A percentile compares a stretch with the other conserved stretches of the same genome.
These are phyloP conservation scores for Drosophila emarginata DNA, from an alignment of 2,888 invertebrate species.

Conservation along the genomic window DNA sequence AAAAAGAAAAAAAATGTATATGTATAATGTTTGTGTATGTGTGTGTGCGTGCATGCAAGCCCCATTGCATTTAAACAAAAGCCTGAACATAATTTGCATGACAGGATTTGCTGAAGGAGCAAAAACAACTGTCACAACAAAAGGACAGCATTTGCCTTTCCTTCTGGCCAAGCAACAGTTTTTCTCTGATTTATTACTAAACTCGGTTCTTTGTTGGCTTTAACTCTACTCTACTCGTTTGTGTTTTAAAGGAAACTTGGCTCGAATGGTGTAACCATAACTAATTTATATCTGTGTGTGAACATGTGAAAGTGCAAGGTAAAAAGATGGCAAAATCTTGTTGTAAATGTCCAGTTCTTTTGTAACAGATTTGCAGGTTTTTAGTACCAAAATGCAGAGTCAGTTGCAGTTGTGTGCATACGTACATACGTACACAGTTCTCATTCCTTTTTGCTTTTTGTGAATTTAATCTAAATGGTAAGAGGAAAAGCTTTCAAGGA, in stretches of 20 bases:
- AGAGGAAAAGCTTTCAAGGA: neutral
- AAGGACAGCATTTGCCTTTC: neutral
- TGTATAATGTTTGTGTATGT: conserved; percentile 24
- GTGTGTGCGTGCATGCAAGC: conserved; percentile 17
- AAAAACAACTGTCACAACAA: conserved; percentile 61
- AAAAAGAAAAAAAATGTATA: neutral
- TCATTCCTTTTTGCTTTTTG: neutral
- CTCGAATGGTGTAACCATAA: conserved; percentile 19
- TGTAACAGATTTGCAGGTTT: neutral
- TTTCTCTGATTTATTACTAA: conserved; percentile 55
- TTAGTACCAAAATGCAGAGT: neutral
- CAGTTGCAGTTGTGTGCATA: neutral
- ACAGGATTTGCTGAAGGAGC: conserved; percentile 40
- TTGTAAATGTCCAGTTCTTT: too few relatives aligned
- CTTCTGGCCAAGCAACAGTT: conserved; percentile 45
- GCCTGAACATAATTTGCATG: conserved; percentile 60
- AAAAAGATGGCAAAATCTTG: neutral
- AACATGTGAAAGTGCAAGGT: neutral
- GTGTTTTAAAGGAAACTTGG: conserved; percentile 43
- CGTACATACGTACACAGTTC: neutral
- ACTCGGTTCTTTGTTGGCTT: conserved; percentile 7
- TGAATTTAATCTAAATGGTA: neutral
- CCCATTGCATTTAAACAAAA: conserved; percentile 60
- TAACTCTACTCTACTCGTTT: conserved; percentile 17
- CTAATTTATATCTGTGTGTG: conserved; percentile 15